Conservation (phyloP, 2,888 invertebrate genomes). For the Troilus luridus region DNA sequence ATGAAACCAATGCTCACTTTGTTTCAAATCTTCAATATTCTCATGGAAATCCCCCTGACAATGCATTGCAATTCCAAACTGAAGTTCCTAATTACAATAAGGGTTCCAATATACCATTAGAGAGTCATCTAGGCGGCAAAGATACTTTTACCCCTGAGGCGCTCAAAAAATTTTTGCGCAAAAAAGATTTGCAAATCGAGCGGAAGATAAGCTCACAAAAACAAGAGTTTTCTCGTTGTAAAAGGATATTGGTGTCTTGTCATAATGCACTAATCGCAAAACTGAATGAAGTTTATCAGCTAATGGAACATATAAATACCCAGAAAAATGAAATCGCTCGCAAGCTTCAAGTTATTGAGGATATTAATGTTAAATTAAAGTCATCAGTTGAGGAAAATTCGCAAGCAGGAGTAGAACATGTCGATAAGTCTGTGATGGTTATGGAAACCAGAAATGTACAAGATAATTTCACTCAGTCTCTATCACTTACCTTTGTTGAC, state of each 20-base stretch:
- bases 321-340: constrained; percentile 3
- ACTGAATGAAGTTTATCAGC: neutral
- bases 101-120: neutral
- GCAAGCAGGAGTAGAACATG: neutral
- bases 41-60: no score
- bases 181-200: constrained; percentile 17
- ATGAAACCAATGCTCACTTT: neutral
- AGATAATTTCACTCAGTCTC: neutral
- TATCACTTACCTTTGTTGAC: neutral
- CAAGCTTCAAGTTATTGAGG: neutral
- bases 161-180: neutral
- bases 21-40: neutral
- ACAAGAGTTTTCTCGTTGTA: constrained; percentile 29
- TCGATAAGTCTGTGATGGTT: constrained; percentile 16
- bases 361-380: neutral
- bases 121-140: neutral
- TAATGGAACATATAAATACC: constrained; percentile 19
- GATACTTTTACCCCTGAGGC: neutral
- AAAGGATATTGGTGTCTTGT: constrained; percentile 8
- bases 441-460: neutral
- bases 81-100: neutral
- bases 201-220: constrained; percentile 26
- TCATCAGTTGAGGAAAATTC: neutral
- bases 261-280: constrained; percentile 34
- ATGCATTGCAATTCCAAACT: neutral